phyloP scores from a whole-genome alignment of 2,888 invertebrate genomes.

The Synergus itoensis region DNA sequence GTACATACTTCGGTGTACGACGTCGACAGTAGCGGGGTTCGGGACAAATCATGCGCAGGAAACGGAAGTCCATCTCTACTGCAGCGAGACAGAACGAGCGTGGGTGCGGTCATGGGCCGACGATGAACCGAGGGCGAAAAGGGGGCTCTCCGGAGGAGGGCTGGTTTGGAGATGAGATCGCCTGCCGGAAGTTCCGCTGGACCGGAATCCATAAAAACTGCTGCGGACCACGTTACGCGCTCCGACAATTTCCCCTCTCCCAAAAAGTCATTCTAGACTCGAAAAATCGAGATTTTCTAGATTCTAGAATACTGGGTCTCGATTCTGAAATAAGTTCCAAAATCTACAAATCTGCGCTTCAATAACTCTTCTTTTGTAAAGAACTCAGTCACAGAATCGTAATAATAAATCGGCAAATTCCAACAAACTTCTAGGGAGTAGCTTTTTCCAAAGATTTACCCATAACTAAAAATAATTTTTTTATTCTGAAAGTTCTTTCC shows the following conservation, averaged over 20 bases:
- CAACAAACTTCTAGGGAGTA: background rate
- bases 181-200: conserved; percentile 70
- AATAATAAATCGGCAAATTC: too few species aligned
- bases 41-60: conserved; percentile 69
- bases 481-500: too few species aligned
- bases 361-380: background rate
- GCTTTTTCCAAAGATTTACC: background rate
- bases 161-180: conserved; percentile 69
- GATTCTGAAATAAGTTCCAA: background rate
- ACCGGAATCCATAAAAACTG: conserved; percentile 75
- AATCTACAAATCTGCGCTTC: background rate
- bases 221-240: conserved; percentile 65
- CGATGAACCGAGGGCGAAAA: conserved; percentile 51
- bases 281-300: conserved; percentile 6
- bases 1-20: conserved; percentile 47
- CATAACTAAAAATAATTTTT: too few species aligned
- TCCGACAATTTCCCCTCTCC: conserved; percentile 59
- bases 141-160: conserved; percentile 45
- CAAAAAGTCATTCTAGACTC: conserved; percentile 35
- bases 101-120: conserved; percentile 53
- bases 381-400: background rate
- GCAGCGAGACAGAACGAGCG: conserved; percentile 63
- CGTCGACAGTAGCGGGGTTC: conserved; percentile 52
- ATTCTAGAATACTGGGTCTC: background rate
- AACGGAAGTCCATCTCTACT: conserved; percentile 71